Percentiles rank a stretch among this genome's conserved stretches.
phyloP scores from a whole-genome alignment of 2,113 vertebrate species.

The Hassar affinis region DNA sequence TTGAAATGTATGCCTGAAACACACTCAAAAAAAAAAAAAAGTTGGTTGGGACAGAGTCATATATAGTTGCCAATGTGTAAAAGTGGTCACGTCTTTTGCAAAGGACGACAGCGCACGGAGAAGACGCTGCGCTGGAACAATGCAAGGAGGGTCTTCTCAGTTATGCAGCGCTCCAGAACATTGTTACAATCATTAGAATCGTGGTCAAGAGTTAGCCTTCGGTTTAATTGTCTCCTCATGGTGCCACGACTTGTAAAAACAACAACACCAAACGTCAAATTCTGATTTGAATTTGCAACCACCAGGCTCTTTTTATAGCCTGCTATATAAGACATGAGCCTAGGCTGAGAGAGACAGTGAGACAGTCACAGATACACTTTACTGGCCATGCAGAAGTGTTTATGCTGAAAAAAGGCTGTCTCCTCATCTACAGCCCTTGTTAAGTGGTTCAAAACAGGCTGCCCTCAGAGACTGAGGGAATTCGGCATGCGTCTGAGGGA shows the following conservation, averaged over 20 bases:
- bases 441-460: conserved; percentile 64
- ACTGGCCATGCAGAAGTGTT: conserved; percentile 67
- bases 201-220: conserved; percentile 50
- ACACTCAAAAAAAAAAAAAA: not conserved
- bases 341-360: conserved; percentile 13
- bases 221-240: conserved; percentile 68
- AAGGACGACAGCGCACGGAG: not conserved
- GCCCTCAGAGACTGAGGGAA: conserved; percentile 61
- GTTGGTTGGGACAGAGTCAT: too few species aligned
- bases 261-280: conserved; percentile 56
- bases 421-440: conserved; percentile 60
- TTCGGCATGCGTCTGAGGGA: conserved; percentile 62
- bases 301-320: conserved; percentile 65
- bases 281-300: conserved; percentile 64
- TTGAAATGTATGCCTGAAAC: not conserved
- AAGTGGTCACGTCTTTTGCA: not conserved
- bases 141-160: conserved; percentile 41
- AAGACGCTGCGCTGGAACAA: conserved; percentile 43
- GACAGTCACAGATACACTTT: conserved; percentile 56
- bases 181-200: conserved; percentile 50
- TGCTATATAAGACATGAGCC: conserved; percentile 52
- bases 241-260: conserved; percentile 69
- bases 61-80: not conserved
- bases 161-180: conserved; percentile 61
- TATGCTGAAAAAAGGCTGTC: conserved; percentile 57